phyloP scores from a whole-genome alignment of 2,888 invertebrate species.

The Pyralis farinalis region DNA sequence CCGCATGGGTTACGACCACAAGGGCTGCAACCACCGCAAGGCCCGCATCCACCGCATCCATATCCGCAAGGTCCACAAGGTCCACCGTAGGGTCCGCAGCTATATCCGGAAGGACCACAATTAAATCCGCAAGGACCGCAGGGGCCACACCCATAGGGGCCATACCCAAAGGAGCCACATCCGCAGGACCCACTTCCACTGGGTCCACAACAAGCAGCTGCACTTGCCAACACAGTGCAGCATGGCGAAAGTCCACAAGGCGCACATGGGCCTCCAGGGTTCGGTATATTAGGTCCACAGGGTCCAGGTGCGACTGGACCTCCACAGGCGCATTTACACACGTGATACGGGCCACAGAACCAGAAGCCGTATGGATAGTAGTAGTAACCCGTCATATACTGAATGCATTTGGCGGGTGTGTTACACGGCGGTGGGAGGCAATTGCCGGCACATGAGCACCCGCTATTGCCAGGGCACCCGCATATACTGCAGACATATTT shows the following conservation, averaged over 20 bases:
- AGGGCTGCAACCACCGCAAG: conserved; percentile 20
- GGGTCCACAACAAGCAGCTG: conserved; percentile 10
- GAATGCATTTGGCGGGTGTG: conserved; percentile 33
- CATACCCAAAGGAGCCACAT: conserved; percentile 19
- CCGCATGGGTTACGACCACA: conserved; percentile 20
- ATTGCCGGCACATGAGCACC: conserved; percentile 5
- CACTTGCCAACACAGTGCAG: background rate
- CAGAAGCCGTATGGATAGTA: conserved; percentile 30
- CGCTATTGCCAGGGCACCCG: conserved; percentile 3
- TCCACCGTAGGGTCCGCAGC: too few species aligned
- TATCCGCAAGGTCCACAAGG: conserved; percentile 15
- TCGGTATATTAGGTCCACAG: conserved; percentile 6
- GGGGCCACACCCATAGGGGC: conserved; percentile 24
- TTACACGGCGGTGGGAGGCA: conserved; percentile 20
- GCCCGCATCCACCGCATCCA: conserved; percentile 13
- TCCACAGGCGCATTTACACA: conserved; percentile 5
- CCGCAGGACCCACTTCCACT: conserved; percentile 20
- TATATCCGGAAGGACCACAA: conserved; percentile 13
- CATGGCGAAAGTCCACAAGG: conserved; percentile 8
- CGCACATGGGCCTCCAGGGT: conserved; percentile 7
- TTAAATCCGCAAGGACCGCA: too few species aligned
- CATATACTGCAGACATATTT: conserved; percentile 9
- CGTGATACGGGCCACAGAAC: conserved; percentile 21
- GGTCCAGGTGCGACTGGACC: conserved; percentile 6
- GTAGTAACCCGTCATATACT: conserved; percentile 44